Conservation (phyloP, 2,113 vertebrate species). For the Corapipo altera region DNA sequence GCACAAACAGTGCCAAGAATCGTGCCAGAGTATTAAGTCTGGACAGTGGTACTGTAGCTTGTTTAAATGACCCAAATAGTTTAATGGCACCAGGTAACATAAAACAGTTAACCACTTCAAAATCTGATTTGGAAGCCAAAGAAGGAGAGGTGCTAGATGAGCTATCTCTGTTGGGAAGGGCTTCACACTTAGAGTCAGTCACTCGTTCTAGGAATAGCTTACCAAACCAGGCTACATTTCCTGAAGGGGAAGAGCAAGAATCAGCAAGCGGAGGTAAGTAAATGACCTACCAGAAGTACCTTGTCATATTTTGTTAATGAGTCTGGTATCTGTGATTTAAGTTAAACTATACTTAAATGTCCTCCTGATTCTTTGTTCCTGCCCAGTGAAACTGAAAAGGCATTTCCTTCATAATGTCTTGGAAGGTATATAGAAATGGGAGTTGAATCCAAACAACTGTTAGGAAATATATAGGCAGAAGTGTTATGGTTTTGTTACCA, state of each 20-base stretch:
- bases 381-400: not conserved
- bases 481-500: not conserved
- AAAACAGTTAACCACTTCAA: conserved; percentile 94
- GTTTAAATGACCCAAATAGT: conserved; percentile 88
- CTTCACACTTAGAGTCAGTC: conserved; percentile 97
- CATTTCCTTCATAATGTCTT: not conserved
- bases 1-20: conserved; percentile 87
- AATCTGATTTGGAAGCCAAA: conserved; percentile 99
- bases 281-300: not conserved
- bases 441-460: not conserved
- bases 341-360: not conserved
- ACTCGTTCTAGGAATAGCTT: conserved; percentile 97
- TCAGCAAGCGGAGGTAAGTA: conserved; percentile 85
- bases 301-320: not conserved
- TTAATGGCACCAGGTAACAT: conserved; percentile 86
- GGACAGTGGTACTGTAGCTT: conserved; percentile 95
- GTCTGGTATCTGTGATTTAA: not conserved
- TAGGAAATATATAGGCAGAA: not conserved
- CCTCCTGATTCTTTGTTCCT: not conserved
- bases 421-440: not conserved
- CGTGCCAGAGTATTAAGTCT: conserved; percentile 93
- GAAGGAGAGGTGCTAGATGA: conserved; percentile 98
- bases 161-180: conserved; percentile 91
- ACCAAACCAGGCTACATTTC: conserved; percentile 88
- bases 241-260: conserved; percentile 86